A percentile compares a stretch with the other conserved stretches of the same genome.
These are phyloP conservation scores for Tursiops truncatus DNA, from an alignment of 2,113 vertebrate genomes.

Conservation along the genomic window DNA sequence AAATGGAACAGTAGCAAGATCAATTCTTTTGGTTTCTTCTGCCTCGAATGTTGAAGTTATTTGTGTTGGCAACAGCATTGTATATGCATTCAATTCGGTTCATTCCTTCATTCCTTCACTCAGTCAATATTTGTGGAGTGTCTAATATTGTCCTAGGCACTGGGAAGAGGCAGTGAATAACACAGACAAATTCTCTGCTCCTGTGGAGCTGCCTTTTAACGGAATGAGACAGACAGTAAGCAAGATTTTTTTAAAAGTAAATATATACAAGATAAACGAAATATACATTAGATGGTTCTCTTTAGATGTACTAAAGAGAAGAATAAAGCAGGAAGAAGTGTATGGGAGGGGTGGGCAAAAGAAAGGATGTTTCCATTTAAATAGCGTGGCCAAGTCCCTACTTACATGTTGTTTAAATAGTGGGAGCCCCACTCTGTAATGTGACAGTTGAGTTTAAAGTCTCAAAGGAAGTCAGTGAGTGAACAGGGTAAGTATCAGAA, in stretches of 20 bases:
- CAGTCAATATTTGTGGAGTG: background rate
- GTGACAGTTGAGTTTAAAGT: background rate
- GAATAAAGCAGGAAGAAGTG: background rate
- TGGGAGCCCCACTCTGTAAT: background rate
- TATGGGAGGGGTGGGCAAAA: background rate
- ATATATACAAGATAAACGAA: background rate
- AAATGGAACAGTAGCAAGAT: background rate
- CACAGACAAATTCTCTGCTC: background rate
- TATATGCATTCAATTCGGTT: background rate
- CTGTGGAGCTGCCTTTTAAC: background rate
- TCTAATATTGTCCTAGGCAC: background rate
- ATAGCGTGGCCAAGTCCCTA: background rate
- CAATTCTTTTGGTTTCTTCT: background rate
- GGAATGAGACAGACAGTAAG: background rate
- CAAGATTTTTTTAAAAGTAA: background rate
- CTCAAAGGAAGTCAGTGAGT: background rate
- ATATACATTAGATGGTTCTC: background rate
- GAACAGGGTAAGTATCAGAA: background rate
- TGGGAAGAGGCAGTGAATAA: background rate
- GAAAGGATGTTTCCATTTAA: background rate
- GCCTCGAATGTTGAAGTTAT: background rate
- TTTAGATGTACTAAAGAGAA: background rate
- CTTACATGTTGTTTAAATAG: conserved; percentile 26
- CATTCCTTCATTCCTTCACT: background rate
- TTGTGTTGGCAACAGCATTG: background rate